Conservation (phyloP, 53 echinoderm and acorn worm genomes). For the Echinarachnius parma region DNA sequence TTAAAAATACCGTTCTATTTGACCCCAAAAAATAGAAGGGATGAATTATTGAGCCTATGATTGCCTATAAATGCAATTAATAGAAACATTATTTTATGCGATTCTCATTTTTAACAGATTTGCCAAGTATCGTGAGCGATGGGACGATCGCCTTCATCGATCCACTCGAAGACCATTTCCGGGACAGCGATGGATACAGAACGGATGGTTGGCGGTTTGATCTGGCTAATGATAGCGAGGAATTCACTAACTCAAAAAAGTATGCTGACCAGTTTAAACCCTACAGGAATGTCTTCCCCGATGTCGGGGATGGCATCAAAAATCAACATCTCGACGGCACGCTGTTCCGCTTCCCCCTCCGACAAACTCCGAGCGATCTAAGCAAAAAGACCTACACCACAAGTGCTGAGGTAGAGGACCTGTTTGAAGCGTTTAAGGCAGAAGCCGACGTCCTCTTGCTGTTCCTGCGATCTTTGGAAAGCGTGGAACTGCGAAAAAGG, state of each 20-base stretch:
- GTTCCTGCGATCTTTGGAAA: constrained; percentile 64
- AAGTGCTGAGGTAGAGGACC: constrained; percentile 15
- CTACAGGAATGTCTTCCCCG: constrained; percentile 25
- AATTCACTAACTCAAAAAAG: too few species aligned
- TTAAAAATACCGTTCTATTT: too few species aligned
- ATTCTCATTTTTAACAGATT: too few species aligned
- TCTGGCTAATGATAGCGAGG: neutral
- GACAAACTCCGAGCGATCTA: constrained; percentile 34
- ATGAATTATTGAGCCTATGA: too few species aligned
- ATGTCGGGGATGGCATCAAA: constrained; percentile 11
- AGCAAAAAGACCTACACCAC: constrained; percentile 46
- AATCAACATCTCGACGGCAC: constrained; percentile 60
- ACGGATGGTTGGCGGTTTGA: neutral
- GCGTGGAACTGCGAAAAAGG: constrained; percentile 13
- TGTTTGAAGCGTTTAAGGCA: constrained; percentile 60
- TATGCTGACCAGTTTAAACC: constrained; percentile 75
- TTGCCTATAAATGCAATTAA: too few species aligned
- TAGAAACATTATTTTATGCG: too few species aligned
- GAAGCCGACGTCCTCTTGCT: constrained; percentile 67
- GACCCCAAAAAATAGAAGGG: too few species aligned
- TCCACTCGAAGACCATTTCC: neutral
- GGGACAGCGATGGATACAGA: neutral
- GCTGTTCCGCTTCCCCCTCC: constrained; percentile 85
- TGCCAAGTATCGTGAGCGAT: constrained; percentile 8
- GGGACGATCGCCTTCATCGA: constrained; percentile 5